Conservation (phyloP, 2,797 vertebrate genomes). For the Argyrosomus regius region DNA sequence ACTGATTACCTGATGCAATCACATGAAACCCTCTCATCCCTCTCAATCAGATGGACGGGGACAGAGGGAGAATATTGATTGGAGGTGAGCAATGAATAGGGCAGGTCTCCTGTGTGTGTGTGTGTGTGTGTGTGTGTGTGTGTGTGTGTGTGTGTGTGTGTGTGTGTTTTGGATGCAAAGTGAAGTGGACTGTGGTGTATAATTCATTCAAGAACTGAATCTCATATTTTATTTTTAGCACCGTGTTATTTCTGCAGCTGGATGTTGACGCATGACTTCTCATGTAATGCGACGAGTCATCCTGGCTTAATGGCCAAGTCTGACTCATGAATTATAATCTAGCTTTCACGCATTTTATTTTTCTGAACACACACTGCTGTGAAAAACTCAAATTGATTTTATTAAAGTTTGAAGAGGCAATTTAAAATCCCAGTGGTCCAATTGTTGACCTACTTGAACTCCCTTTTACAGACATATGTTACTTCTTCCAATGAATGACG, state of each 20-base stretch:
- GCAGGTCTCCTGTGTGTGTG: neutral
- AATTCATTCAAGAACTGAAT: neutral
- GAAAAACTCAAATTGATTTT: no score
- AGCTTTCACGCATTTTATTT: neutral
- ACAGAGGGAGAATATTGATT: conserved; percentile 38
- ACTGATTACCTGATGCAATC: conserved; percentile 57
- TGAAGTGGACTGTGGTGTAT: neutral
- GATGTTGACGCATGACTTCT: neutral
- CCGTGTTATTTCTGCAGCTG: neutral
- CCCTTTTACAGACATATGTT: no score
- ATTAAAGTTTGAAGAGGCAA: neutral
- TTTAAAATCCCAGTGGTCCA: neutral
- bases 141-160: neutral
- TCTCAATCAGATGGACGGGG: conserved; percentile 30
- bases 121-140: no score
- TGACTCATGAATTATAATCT: conserved; percentile 7
- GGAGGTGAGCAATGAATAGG: conserved; percentile 1
- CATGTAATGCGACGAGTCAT: conserved; percentile 8
- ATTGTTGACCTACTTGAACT: neutral
- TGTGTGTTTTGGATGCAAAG: neutral
- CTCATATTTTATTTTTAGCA: neutral
- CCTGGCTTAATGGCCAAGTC: neutral
- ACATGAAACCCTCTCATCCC: conserved; percentile 31
- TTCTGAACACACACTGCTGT: neutral
- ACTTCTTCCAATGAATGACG: no score